These are phyloP conservation scores for Nothoprocta pentlandii DNA, from an alignment of 2,113 vertebrate genomes.

Conservation along the genomic window DNA sequence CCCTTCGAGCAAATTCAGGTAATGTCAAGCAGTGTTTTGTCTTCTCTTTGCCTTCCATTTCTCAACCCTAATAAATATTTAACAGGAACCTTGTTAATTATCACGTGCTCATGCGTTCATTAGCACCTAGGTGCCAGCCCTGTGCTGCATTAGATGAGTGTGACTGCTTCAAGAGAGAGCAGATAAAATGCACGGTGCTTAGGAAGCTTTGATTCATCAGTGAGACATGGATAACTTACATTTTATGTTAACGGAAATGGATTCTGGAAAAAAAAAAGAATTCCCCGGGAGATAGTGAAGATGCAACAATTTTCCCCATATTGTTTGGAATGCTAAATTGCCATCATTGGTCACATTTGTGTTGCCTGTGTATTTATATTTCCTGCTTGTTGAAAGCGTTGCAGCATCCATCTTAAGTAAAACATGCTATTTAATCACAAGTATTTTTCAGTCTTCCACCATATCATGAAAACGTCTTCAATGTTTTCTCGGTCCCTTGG, in stretches of 20 bases:
- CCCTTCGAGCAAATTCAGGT: constrained; percentile 99
- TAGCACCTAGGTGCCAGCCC: constrained; percentile 56
- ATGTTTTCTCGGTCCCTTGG: background rate
- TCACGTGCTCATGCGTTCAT: constrained; percentile 56
- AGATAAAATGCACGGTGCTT: constrained; percentile 44
- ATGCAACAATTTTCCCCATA: background rate
- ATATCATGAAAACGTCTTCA: background rate
- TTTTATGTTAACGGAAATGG: constrained; percentile 58
- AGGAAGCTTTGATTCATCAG: constrained; percentile 46
- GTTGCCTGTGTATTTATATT: background rate
- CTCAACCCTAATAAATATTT: constrained; percentile 59
- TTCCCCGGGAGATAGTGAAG: background rate
- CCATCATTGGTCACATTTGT: background rate
- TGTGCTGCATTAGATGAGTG: constrained; percentile 28
- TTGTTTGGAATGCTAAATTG: constrained; percentile 35
- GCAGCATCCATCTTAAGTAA: background rate
- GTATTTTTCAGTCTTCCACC: background rate
- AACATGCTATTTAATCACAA: background rate
- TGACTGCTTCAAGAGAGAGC: constrained; percentile 57
- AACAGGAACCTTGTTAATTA: constrained; percentile 49
- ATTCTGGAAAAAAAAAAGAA: constrained; percentile 27
- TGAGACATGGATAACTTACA: constrained; percentile 36
- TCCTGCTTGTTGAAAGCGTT: background rate
- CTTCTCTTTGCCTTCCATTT: constrained; percentile 42
- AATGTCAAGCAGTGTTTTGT: constrained; percentile 65